Evolutionary conservation across 1,140 invertebrate genomes (phyloP).

Genomic region (Lamellibrachia luymesi): DNA sequence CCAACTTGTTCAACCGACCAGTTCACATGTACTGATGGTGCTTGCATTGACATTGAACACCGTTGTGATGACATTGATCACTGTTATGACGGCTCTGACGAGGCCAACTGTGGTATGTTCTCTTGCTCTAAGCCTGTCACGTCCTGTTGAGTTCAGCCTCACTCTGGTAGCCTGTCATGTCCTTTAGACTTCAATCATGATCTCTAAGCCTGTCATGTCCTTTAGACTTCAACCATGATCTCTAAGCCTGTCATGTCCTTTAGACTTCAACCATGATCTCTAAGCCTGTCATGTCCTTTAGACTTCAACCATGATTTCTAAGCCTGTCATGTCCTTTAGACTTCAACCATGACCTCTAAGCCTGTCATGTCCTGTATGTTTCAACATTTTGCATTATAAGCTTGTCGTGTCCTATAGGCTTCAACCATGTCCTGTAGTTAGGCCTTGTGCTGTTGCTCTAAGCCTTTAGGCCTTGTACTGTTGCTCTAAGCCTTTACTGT

Average conservation of each 20-base stretch:
- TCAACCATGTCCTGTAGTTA: background rate
- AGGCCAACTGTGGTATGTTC: conserved; percentile 11
- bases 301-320: background rate
- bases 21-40: conserved; percentile 64
- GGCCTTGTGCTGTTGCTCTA: no score
- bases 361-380: background rate
- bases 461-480: no score
- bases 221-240: background rate
- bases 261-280: background rate
- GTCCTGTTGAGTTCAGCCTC: background rate
- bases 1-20: conserved; percentile 33
- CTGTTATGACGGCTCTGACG: conserved; percentile 68
- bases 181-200: background rate
- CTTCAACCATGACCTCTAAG: background rate
- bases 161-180: background rate
- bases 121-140: background rate
- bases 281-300: background rate
- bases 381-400: background rate
- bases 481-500: no score
- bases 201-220: background rate
- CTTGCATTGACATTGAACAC: conserved; percentile 67
- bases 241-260: background rate
- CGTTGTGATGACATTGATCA: conserved; percentile 85
- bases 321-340: background rate
- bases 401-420: background rate